These are phyloP conservation scores for Meles meles DNA, from an alignment of 2,113 vertebrate species.

Conservation along the genomic window DNA sequence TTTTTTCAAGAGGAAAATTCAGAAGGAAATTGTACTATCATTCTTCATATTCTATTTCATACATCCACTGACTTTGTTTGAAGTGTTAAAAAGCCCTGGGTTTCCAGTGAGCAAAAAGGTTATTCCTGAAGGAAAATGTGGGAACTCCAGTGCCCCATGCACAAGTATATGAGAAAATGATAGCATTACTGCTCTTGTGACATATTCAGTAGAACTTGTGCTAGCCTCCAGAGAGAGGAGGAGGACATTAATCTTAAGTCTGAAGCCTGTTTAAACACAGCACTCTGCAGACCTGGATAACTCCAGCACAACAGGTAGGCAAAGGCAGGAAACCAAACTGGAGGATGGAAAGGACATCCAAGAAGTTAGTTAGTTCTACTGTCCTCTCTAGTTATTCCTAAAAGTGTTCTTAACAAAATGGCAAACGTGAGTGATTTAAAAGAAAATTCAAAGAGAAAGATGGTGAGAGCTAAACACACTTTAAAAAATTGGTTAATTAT, in stretches of 20 bases:
- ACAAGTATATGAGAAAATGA: not conserved
- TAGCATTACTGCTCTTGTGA: not conserved
- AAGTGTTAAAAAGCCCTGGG: not conserved
- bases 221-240: not conserved
- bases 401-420: not conserved
- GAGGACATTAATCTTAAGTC: not conserved
- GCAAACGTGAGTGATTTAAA: not conserved
- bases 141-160: not conserved
- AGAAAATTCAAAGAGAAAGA: not conserved
- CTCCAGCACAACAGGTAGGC: not conserved
- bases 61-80: not conserved
- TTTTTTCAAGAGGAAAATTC: constrained; percentile 4
- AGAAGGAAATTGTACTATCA: not conserved
- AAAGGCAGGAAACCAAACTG: constrained; percentile 1
- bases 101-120: not conserved
- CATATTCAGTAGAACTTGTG: not conserved
- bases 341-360: not conserved
- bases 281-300: not conserved
- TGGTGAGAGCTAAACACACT: not conserved
- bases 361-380: not conserved
- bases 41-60: not conserved
- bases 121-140: not conserved
- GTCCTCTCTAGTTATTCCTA: not conserved
- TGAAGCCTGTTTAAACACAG: not conserved
- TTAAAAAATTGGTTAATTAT: not conserved